phyloP scores from a whole-genome alignment of 2,797 vertebrate genomes.

The Sparidentex hasta region DNA sequence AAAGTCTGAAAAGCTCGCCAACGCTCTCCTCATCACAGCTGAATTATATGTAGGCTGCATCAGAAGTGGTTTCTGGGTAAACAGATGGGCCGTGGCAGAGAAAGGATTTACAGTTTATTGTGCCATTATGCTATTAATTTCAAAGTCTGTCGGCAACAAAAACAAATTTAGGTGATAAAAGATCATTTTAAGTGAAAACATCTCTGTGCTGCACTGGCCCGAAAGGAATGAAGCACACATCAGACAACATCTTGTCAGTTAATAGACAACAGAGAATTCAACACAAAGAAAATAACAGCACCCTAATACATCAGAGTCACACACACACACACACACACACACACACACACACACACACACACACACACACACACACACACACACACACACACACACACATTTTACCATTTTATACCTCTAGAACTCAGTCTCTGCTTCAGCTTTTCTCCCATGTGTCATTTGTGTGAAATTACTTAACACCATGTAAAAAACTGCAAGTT shows the following conservation, averaged over 20 bases:
- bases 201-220: conserved; percentile 26
- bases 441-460: neutral
- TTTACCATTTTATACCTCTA: neutral
- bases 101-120: conserved; percentile 74
- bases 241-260: conserved; percentile 29
- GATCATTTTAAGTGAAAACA: conserved; percentile 65
- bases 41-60: conserved; percentile 75
- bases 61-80: conserved; percentile 82
- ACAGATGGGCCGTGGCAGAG: conserved; percentile 63
- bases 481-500: neutral
- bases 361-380: neutral
- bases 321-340: too few relatives aligned
- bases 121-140: conserved; percentile 71
- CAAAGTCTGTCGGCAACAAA: conserved; percentile 71
- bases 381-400: too few relatives aligned
- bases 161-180: conserved; percentile 73
- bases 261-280: conserved; percentile 4
- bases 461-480: conserved; percentile 7
- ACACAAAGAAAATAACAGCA: conserved; percentile 26
- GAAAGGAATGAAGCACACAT: conserved; percentile 45
- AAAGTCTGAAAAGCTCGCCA: conserved; percentile 74
- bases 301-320: neutral
- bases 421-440: conserved; percentile 18
- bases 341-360: too few relatives aligned
- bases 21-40: conserved; percentile 75